Conservation (phyloP, 2,888 invertebrate species). For the Tenthredo distinguenda region DNA sequence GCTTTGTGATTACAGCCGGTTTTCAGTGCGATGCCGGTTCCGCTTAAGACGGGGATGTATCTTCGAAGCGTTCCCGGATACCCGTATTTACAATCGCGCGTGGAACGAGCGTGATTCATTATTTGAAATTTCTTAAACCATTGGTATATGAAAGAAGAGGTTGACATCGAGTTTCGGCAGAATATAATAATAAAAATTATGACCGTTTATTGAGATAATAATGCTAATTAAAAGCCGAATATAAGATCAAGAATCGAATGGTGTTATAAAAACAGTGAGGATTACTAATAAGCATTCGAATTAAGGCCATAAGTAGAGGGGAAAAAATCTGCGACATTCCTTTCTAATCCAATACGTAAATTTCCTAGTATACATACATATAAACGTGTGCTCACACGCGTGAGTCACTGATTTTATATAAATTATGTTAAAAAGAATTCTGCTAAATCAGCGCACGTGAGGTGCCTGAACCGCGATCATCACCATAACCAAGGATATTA, state of each 20-base stretch:
- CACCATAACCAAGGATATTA: neutral
- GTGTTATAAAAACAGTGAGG: neutral
- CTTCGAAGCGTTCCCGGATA: conserved; percentile 56
- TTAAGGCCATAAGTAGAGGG: conserved; percentile 2
- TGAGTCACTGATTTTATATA: neutral
- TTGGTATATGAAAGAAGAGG: neutral
- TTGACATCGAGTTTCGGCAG: neutral
- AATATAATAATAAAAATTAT: neutral
- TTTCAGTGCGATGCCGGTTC: conserved; percentile 70
- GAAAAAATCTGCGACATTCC: conserved; percentile 18
- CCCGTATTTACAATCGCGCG: conserved; percentile 48
- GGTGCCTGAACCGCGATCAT: neutral
- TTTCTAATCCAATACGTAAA: conserved; percentile 21
- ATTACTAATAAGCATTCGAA: neutral
- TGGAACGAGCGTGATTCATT: conserved; percentile 25
- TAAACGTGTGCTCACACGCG: neutral
- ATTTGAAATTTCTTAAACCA: neutral
- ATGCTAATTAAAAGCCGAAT: neutral
- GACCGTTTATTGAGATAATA: neutral
- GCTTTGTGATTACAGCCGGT: conserved; percentile 59
- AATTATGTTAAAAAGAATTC: neutral
- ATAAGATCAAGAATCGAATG: neutral
- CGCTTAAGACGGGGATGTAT: conserved; percentile 66
- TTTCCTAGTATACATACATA: neutral
- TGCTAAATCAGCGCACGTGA: conserved; percentile 22